Base-by-base conservation (phyloP, 2,113 vertebrate species). In the Gila orcuttii region DNA sequence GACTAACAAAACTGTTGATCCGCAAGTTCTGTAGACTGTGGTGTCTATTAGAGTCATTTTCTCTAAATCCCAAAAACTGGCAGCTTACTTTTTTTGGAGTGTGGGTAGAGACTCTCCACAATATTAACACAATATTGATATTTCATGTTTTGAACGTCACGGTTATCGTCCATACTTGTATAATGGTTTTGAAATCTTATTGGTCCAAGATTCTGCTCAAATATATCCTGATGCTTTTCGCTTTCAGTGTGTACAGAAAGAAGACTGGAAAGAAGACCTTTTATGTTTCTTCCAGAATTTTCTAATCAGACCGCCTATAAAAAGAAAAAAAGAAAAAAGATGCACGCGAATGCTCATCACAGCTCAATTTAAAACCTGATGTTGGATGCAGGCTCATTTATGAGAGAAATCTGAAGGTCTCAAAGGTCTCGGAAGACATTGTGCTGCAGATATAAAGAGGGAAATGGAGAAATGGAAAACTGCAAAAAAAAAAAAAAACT, bases 401-500 rank as follows among this genome's bases (percentile, higher is more conserved):
- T 21, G 75, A 55, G 79, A 64, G 59, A 31, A 64, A 81, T 81
- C 57, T 47, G n/a, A 4, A 81, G n/a, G 59, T 81, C 78, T 80
- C 78, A 25, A 45, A 80, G 59, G 79, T 66, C 39, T 68, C 1
- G 25, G 39, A 79, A 81, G 39, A 66, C 39, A 31, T 71, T 83
- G 66, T 83, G 80, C 59, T 66, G 42, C 4, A 82, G 60, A 28
- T 52, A 74, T 71, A 50, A 59, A 74, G 9, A 59, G 3, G 25
- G 36, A 47, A 73, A 39, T 33, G 31, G 74, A 78, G 15, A 79
- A 68, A 33, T 64, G 47, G 11, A 64, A 79, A 25, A 88, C 86
- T 89, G 89, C 13, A 76, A 82, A 76, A 86, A 92, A 55, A 4
- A 47, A 47, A 3, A 17, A 52, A 0, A 17, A 17, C n/a, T n/a